A percentile compares a stretch with the other conserved stretches of the same genome.
phyloP scores from a whole-genome alignment of 1,140 invertebrate species.

The Acromyrmex echinatior region DNA sequence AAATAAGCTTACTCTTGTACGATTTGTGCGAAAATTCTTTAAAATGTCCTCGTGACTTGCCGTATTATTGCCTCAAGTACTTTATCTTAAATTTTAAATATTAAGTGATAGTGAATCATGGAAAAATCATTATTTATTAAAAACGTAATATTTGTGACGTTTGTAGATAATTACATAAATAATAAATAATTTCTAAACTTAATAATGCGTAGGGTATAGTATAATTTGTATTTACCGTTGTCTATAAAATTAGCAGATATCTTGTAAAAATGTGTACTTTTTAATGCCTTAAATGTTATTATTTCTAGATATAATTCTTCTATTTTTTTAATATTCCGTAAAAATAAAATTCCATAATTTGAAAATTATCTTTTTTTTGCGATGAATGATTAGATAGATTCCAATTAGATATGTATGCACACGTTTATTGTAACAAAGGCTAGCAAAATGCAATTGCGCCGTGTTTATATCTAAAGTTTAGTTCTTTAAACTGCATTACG shows the following conservation, averaged over 20 bases:
- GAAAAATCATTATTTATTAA: constrained; percentile 55
- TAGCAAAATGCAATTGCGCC: neutral
- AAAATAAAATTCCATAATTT: constrained; percentile 25
- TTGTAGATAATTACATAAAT: constrained; percentile 37
- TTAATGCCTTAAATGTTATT: constrained; percentile 11
- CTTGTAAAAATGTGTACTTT: constrained; percentile 59
- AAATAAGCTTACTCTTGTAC: neutral
- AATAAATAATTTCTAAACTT: constrained; percentile 44
- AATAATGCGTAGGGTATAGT: constrained; percentile 13
- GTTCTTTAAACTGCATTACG: constrained; percentile 18
- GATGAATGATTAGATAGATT: constrained; percentile 18
- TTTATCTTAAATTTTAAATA: neutral
- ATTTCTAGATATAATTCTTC: constrained; percentile 34
- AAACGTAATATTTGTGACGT: constrained; percentile 59
- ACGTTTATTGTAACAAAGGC: neutral
- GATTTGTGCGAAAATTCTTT: neutral
- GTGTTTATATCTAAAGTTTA: constrained; percentile 26
- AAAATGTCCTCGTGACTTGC: neutral
- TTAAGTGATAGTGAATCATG: neutral
- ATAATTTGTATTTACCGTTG: constrained; percentile 26
- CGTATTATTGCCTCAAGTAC: constrained; percentile 19
- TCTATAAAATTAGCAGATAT: constrained; percentile 31
- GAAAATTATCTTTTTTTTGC: neutral
- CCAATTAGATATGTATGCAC: neutral
- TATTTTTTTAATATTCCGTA: constrained; percentile 54